Evolutionary conservation across 2,113 vertebrate genomes (phyloP), one percentile per base, ranked within the genome.

Genomic region (Tautogolabrus adspersus): DNA sequence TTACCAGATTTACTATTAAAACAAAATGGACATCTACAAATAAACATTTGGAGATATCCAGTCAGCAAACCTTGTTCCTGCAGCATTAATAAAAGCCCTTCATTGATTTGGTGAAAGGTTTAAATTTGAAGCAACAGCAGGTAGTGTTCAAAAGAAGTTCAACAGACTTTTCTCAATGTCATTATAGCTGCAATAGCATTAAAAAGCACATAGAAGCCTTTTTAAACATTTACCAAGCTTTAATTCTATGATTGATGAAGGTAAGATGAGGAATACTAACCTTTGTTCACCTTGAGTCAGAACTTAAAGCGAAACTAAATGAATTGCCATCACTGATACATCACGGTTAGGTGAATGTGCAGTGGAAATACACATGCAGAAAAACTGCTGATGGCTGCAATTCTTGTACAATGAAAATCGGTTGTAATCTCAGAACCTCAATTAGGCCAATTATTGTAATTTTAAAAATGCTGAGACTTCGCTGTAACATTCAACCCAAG

Each of bases 391-490:
- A 44, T 73, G 22, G 22, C 9, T 16, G 40, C n/a, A 21, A 2
- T 37, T 10, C 66, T 47, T 23, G 49, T 8, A 67, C 56, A 59
- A 51, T 71, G 40, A 22, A 81, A 55, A 44, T 44, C 1, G 3
- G 10, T 6, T 65, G 46, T 77, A 63, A 84, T 70, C 52, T 30
- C 7, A 72, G 26, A 26, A 63, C 58, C 71, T 54, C 16, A 37
- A 67, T 75, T 68, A 62, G 26, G 38, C 34, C 64, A 77, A 78
- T 80, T 77, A 67, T 57, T 81, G 55, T 67, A 54, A 21, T 81
- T 81, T 73, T 57, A 9, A 61, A 83, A 79, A 67, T 44, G 16
- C 44, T 62, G 38, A 68, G 66, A 68, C 81, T 18, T 40, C 38
- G 55, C 52, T 56, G 15, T 71, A 26, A 8, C 55, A 61, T 44